Conservation (phyloP, 2,113 vertebrate species). For the Aptenodytes forsteri region DNA sequence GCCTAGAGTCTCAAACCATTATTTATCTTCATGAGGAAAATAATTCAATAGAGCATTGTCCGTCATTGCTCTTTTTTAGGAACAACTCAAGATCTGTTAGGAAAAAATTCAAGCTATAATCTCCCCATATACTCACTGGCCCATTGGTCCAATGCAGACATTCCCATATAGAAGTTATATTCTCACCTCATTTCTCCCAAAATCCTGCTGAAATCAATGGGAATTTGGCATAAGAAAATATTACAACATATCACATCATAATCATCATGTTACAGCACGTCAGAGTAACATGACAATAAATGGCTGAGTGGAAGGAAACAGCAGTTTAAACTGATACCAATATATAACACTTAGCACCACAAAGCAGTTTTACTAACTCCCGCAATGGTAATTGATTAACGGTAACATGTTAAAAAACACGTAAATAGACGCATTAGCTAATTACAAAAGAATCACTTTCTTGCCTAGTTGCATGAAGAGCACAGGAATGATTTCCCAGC, state of each 20-base stretch:
- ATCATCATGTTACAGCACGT: background rate
- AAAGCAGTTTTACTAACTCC: background rate
- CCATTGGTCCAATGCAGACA: background rate
- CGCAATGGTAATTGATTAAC: background rate
- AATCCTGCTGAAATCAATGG: background rate
- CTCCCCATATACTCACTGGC: background rate
- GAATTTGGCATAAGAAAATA: background rate
- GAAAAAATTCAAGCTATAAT: background rate
- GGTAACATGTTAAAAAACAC: background rate
- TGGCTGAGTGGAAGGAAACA: background rate
- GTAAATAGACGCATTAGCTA: background rate
- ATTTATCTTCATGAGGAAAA: constrained; percentile 2
- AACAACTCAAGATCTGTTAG: background rate
- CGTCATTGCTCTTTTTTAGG: background rate
- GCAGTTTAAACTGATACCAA: background rate
- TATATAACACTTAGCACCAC: background rate
- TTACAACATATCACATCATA: background rate
- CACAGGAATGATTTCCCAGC: constrained; percentile 27
- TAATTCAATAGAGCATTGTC: background rate
- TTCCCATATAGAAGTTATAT: background rate
- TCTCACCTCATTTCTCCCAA: background rate
- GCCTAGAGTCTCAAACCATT: background rate
- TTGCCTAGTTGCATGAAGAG: background rate
- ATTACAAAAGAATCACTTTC: constrained; percentile 9
- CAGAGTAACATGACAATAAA: background rate